Conservation (phyloP, 2,888 invertebrate species). For the Rhamnusium bicolor region DNA sequence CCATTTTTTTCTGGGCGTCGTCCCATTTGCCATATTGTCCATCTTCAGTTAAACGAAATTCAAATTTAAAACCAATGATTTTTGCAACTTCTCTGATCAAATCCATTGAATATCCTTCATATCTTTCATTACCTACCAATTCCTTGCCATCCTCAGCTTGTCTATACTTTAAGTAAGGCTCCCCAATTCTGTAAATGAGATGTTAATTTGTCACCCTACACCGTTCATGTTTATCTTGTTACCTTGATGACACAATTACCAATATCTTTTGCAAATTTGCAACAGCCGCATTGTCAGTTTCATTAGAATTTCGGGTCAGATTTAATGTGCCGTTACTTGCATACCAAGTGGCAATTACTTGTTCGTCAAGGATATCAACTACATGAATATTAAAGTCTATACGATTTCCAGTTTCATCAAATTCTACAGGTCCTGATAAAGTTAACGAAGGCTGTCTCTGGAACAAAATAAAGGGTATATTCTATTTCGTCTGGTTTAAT, state of each 20-base stretch:
- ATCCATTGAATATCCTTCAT: constrained; percentile 93
- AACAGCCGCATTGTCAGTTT: constrained; percentile 67
- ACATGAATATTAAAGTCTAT: constrained; percentile 77
- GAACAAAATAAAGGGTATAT: too few relatives aligned
- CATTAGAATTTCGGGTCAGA: constrained; percentile 61
- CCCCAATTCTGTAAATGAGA: constrained; percentile 74
- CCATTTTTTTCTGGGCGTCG: constrained; percentile 82
- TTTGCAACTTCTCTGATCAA: constrained; percentile 75
- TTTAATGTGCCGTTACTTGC: constrained; percentile 56
- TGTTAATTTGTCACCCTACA: background rate
- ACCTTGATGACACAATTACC: constrained; percentile 76
- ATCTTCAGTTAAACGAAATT: constrained; percentile 80
- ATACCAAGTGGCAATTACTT: constrained; percentile 74
- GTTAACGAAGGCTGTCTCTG: constrained; percentile 65
- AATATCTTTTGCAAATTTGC: constrained; percentile 72
- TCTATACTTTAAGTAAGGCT: constrained; percentile 80
- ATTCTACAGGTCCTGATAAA: constrained; percentile 78
- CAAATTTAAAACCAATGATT: constrained; percentile 56
- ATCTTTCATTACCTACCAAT: constrained; percentile 82
- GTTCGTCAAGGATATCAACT: constrained; percentile 76
- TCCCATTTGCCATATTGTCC: constrained; percentile 80
- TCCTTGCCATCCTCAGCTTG: constrained; percentile 74
- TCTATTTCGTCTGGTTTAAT: too few relatives aligned
- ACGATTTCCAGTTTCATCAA: constrained; percentile 80
- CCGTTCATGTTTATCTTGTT: background rate